Evolutionary conservation across 2,113 vertebrate species (phyloP).

Genomic region (Calypte anna): DNA sequence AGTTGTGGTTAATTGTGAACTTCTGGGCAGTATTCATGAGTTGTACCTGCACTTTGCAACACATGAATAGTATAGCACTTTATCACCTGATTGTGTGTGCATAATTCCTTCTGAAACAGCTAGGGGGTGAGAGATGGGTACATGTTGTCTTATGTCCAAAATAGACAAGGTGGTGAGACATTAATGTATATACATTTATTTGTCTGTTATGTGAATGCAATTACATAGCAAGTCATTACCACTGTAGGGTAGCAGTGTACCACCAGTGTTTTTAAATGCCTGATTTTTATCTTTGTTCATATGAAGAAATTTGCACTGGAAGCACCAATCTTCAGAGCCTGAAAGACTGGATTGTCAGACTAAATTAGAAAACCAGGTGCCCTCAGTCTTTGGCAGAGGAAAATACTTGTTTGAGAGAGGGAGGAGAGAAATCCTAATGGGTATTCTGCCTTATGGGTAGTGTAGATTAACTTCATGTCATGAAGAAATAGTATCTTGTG

Average conservation of each 20-base stretch:
- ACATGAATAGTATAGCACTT: rapidly evolving
- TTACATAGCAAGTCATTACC: background rate
- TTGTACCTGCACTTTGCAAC: background rate
- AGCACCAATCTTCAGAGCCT: background rate
- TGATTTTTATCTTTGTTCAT: background rate
- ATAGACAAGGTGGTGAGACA: background rate
- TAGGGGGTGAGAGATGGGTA: background rate
- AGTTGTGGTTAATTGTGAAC: background rate
- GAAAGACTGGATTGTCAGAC: background rate
- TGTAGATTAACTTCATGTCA: background rate
- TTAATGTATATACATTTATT: background rate
- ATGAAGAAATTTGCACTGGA: background rate
- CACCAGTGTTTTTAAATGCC: background rate
- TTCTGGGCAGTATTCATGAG: background rate
- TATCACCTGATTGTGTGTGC: background rate
- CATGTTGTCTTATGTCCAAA: background rate
- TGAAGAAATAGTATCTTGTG: background rate
- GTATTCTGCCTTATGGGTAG: background rate
- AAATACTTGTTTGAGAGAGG: background rate
- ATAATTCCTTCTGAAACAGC: background rate
- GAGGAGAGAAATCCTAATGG: background rate
- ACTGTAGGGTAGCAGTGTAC: background rate
- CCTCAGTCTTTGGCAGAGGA: background rate
- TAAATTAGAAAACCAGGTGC: background rate
- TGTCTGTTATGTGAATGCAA: background rate